Evolutionary conservation across 2,797 vertebrate genomes (phyloP), one percentile per base, ranked within the genome.

Genomic region (Tragelaphus oryx): DNA sequence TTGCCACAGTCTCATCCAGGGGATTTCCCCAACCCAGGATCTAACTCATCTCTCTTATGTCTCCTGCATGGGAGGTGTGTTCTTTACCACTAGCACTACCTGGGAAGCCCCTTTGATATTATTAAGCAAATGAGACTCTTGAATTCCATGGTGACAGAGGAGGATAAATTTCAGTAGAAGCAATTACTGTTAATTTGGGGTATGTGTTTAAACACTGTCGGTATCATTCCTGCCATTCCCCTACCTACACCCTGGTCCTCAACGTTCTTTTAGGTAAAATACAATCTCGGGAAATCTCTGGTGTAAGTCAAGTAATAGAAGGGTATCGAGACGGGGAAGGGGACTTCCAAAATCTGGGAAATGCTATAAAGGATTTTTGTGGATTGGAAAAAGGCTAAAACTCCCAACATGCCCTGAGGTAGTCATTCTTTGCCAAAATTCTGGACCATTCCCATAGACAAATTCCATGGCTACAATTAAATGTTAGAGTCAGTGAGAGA

Each of bases 321-420:
- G 54, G 26, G 1, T 41, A 18, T 85, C 8, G 6, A 87, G 62
- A 80, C 62, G 68, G 26, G n/a, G 30, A 62, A 65, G 18, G 17
- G 9, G 14, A 9, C 78, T 82, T 90, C 50, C 30, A 62, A 59
- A 94, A 74, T 80, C 82, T 94, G 48, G 87, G 86, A 90, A 88
- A 79, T 91, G 41, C 78, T 79, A 22, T 17, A 37, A 76, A 76
- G 54, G 17, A 33, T 54, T 84, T 93, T 50, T 84, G 12, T 55
- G 83, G 54, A 18, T 52, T 93, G 22, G 83, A 96, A n/a, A 92
- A 83, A 93, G 37, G 55, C 75, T 76, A 46, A 89, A 96, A 80
- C 68, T 93, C 74, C 62, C 48, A 62, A 3, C 62, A 65, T 83
- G 55, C 68, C 71, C 82, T 48, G 37, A 28, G 1, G 7, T 75